phyloP scores from a whole-genome alignment of 2,113 vertebrate species.

The Chaetodon trifascialis region DNA sequence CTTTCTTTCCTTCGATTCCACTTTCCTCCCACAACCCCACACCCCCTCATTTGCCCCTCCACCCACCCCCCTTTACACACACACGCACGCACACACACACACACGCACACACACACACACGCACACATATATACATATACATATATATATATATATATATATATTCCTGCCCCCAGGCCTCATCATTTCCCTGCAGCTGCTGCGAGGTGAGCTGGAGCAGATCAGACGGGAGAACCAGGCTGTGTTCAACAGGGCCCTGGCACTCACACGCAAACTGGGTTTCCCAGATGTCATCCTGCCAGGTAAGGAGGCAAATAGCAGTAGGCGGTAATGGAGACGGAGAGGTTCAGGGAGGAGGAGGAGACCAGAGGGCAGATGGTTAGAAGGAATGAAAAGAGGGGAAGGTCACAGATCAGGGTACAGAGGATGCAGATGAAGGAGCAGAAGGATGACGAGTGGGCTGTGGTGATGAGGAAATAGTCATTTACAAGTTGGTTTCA shows the following conservation, averaged over 20 bases:
- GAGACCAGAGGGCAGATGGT: slow-evolving; percentile 47
- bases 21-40: slow-evolving; percentile 30
- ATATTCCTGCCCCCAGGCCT: slow-evolving; percentile 88
- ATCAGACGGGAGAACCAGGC: slow-evolving; percentile 94
- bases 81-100: background rate
- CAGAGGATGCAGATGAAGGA: slow-evolving; percentile 33
- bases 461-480: background rate
- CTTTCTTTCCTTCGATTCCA: slow-evolving; percentile 42
- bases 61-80: slow-evolving; percentile 13
- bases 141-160: no score
- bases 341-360: slow-evolving; percentile 26
- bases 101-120: no score
- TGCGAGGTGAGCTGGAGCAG: slow-evolving; percentile 96
- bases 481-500: background rate
- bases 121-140: no score
- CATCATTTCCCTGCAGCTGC: slow-evolving; percentile 95
- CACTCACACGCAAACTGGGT: slow-evolving; percentile 93
- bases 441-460: background rate
- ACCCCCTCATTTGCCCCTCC: slow-evolving; percentile 39
- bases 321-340: slow-evolving; percentile 24
- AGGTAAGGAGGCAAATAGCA: slow-evolving; percentile 84
- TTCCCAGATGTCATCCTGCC: slow-evolving; percentile 98
- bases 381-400: slow-evolving; percentile 32
- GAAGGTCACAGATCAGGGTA: slow-evolving; percentile 41
- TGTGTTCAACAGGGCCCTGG: slow-evolving; percentile 92